phyloP scores from a whole-genome alignment of 2,888 invertebrate genomes.

The Napeogenes sylphis region DNA sequence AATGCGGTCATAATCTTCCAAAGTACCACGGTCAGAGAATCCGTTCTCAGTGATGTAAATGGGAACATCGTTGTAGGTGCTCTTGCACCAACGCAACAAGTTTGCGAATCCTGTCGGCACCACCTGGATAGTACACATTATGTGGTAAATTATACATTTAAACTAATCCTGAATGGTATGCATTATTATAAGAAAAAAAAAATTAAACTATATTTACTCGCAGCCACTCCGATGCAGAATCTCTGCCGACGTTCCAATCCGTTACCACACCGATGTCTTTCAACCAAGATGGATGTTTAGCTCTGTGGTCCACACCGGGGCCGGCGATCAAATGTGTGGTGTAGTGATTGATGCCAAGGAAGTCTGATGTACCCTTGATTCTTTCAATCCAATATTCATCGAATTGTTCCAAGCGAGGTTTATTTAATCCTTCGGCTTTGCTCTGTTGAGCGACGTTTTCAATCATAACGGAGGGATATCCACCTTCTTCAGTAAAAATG shows the following conservation, averaged over 20 bases:
- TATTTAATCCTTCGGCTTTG: constrained; percentile 57
- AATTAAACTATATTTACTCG: constrained; percentile 45
- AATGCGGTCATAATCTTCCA: constrained; percentile 72
- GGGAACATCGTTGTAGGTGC: constrained; percentile 74
- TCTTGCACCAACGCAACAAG: constrained; percentile 77
- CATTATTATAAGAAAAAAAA: background rate
- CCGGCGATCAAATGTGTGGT: constrained; percentile 68
- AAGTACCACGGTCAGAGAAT: constrained; percentile 70
- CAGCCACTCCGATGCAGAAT: constrained; percentile 72
- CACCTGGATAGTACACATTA: constrained; percentile 50
- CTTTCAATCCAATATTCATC: constrained; percentile 65
- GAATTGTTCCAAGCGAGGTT: constrained; percentile 67
- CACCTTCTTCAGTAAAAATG: constrained; percentile 69
- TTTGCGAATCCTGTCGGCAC: constrained; percentile 79
- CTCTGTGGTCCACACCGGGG: constrained; percentile 60
- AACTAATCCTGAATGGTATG: too few relatives aligned
- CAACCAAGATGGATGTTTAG: constrained; percentile 70
- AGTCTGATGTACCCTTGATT: constrained; percentile 71
- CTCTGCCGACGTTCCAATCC: constrained; percentile 64
- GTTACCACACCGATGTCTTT: constrained; percentile 71
- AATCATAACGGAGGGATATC: constrained; percentile 70
- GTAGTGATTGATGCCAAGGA: constrained; percentile 73
- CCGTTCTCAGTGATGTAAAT: constrained; percentile 80
- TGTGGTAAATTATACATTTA: background rate
- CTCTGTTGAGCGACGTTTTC: constrained; percentile 67